Conservation (phyloP, 1,140 invertebrate genomes). For the Eurosta solidaginis region DNA sequence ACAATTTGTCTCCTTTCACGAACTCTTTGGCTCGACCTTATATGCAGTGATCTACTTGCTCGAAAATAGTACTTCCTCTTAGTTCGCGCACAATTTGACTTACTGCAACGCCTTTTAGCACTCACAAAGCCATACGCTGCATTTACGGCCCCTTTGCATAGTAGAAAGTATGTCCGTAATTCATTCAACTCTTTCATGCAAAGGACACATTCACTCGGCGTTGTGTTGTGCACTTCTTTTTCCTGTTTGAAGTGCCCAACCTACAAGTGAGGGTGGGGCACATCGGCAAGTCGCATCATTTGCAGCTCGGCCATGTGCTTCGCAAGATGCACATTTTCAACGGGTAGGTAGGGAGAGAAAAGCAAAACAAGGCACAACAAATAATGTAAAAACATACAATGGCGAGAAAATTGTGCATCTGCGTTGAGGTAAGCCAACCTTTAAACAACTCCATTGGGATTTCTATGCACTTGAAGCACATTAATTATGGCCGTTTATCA, state of each 20-base stretch:
- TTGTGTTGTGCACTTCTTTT: slow-evolving; percentile 13
- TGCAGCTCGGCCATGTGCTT: no score
- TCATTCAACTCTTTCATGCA: slow-evolving; percentile 14
- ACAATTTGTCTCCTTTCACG: no score
- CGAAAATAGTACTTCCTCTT: not conserved
- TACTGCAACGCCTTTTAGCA: not conserved
- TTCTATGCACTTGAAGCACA: not conserved
- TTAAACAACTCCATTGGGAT: not conserved
- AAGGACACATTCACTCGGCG: not conserved
- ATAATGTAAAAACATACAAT: not conserved
- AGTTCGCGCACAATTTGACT: not conserved
- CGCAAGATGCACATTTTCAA: no score
- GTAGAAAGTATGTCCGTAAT: not conserved
- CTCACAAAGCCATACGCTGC: not conserved
- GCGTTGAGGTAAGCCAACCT: not conserved
- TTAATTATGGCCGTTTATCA: slow-evolving; percentile 1
- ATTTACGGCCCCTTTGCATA: not conserved
- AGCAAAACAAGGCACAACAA: not conserved
- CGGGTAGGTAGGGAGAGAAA: not conserved
- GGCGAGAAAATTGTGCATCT: not conserved
- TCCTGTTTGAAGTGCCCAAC: slow-evolving; percentile 13
- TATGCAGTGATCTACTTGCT: not conserved
- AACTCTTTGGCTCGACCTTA: not conserved
- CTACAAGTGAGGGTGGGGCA: no score
- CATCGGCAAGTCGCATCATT: no score